Conservation (phyloP, 2,888 invertebrate species). For the Chrysolina haemoptera region DNA sequence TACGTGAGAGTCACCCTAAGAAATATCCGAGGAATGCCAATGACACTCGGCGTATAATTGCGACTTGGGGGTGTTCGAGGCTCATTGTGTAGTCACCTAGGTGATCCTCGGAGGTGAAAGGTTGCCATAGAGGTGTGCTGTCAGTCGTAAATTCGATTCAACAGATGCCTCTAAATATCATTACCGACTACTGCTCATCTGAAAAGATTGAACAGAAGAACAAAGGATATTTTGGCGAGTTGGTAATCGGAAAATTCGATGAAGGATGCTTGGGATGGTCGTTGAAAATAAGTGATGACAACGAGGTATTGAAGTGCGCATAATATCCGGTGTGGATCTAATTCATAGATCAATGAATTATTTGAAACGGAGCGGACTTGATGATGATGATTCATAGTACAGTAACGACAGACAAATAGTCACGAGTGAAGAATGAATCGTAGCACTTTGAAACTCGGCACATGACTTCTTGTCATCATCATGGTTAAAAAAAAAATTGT, state of each 20-base stretch:
- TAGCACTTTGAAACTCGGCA: too few species aligned
- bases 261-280: not conserved
- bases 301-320: not conserved
- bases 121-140: slow-evolving; percentile 67
- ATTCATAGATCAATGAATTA: too few species aligned
- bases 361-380: too few species aligned
- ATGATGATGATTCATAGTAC: too few species aligned
- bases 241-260: slow-evolving; percentile 5
- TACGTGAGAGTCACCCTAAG: not conserved
- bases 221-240: slow-evolving; percentile 38
- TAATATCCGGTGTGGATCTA: not conserved
- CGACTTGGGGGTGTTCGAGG: slow-evolving; percentile 43
- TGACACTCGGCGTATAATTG: slow-evolving; percentile 34
- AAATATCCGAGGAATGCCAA: slow-evolving; percentile 14
- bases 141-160: slow-evolving; percentile 57
- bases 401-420: too few species aligned
- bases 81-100: slow-evolving; percentile 60
- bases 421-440: too few species aligned
- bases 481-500: too few species aligned
- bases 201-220: slow-evolving; percentile 49
- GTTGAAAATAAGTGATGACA: not conserved
- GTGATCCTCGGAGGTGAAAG: slow-evolving; percentile 65
- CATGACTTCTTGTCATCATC: too few species aligned
- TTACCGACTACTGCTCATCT: slow-evolving; percentile 45
- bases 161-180: slow-evolving; percentile 53